Evolutionary conservation across 2,113 vertebrate genomes (phyloP).

Genomic region (Hemibagrus wyckioides): DNA sequence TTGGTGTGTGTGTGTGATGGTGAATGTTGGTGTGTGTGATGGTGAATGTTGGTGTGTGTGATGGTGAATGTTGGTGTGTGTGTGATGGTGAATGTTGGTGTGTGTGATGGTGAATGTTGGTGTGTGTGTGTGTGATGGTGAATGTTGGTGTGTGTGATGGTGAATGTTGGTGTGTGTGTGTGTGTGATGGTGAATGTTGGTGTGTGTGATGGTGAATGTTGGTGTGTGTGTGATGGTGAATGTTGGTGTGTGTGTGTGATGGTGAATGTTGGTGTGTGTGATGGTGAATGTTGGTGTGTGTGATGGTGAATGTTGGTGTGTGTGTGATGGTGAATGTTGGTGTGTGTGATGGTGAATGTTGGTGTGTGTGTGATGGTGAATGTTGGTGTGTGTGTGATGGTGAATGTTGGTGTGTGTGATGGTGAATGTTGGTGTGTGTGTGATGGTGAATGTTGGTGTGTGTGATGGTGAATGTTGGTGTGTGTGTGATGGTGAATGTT

Average conservation of each 20-base stretch:
- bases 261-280: background rate
- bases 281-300: background rate
- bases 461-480: background rate
- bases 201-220: background rate
- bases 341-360: background rate
- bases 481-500: background rate
- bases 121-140: background rate
- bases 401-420: background rate
- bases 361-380: background rate
- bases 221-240: background rate
- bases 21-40: background rate
- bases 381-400: background rate
- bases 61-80: background rate
- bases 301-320: background rate
- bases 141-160: background rate
- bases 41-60: background rate
- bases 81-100: background rate
- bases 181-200: background rate
- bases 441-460: background rate
- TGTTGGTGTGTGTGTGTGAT: background rate
- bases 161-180: background rate
- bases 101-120: background rate
- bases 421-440: background rate
- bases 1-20: background rate
- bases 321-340: background rate